Conservation (phyloP, 2,113 vertebrate species). For the Macrotis lagotis region DNA sequence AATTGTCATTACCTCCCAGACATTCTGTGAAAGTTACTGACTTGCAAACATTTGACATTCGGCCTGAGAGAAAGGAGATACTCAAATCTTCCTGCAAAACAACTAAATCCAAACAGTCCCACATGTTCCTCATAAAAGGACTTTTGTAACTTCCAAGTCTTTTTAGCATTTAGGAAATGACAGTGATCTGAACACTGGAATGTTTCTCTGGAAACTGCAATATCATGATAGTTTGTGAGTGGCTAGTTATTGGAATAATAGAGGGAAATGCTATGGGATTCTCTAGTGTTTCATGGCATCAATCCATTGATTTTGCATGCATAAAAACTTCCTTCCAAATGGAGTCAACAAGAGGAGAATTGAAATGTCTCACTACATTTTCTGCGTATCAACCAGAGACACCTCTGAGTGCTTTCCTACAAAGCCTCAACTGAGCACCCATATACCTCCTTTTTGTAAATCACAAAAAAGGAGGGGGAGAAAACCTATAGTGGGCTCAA, state of each 20-base stretch:
- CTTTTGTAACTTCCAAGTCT: constrained; percentile 42
- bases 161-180: constrained; percentile 5
- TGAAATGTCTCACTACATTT: background rate
- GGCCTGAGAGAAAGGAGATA: constrained; percentile 34
- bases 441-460: background rate
- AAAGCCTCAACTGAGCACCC: background rate
- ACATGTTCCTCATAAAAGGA: constrained; percentile 34
- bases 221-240: constrained; percentile 17
- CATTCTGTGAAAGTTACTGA: constrained; percentile 34
- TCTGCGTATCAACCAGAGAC: background rate
- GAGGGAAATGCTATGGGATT: background rate
- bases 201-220: constrained; percentile 28
- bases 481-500: background rate
- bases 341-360: background rate
- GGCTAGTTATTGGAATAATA: background rate
- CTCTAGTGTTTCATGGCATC: background rate
- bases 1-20: constrained; percentile 34
- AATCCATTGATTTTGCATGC: background rate
- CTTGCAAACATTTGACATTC: constrained; percentile 32
- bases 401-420: background rate
- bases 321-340: background rate
- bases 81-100: constrained; percentile 58
- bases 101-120: constrained; percentile 36
- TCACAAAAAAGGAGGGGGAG: background rate
- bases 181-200: constrained; percentile 44